Conservation (phyloP, 2,888 invertebrate species). For the Oligia strigilis region DNA sequence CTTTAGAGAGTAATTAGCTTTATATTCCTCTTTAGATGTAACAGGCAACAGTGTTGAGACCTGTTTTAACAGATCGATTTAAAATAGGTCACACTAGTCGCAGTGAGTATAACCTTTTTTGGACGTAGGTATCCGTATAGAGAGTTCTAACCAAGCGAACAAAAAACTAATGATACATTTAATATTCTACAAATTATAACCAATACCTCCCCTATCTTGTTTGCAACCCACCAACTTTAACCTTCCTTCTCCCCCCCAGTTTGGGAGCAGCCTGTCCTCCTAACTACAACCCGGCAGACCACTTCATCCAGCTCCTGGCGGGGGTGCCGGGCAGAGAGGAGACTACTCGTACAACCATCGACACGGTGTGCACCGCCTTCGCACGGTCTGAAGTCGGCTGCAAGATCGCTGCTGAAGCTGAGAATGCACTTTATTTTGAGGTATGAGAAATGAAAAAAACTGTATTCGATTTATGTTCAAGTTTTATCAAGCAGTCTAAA, state of each 20-base stretch:
- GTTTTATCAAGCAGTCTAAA: background rate
- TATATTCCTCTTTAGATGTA: background rate
- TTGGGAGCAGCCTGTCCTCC: conserved; percentile 95
- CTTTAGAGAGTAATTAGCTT: conserved; percentile 93
- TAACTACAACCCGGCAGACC: conserved; percentile 98
- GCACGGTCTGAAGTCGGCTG: conserved; percentile 92
- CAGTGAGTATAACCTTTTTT: background rate
- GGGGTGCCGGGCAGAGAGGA: conserved; percentile 96
- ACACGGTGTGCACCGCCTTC: conserved; percentile 95
- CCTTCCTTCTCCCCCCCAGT: conserved; percentile 80
- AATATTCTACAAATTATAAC: background rate
- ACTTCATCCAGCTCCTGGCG: conserved; percentile 97
- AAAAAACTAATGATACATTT: background rate
- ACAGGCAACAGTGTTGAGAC: background rate
- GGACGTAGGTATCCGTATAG: background rate
- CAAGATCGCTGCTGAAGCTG: conserved; percentile 91
- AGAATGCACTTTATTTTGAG: conserved; percentile 85
- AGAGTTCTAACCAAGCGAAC: background rate
- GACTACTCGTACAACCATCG: conserved; percentile 94
- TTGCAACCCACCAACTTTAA: background rate
- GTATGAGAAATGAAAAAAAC: conserved; percentile 65
- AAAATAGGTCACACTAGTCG: background rate
- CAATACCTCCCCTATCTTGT: background rate
- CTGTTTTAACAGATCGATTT: background rate
- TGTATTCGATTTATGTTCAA: background rate